These are phyloP conservation scores for Caerostris darwini DNA, from an alignment of 1,140 invertebrate species.

Conservation along the genomic window DNA sequence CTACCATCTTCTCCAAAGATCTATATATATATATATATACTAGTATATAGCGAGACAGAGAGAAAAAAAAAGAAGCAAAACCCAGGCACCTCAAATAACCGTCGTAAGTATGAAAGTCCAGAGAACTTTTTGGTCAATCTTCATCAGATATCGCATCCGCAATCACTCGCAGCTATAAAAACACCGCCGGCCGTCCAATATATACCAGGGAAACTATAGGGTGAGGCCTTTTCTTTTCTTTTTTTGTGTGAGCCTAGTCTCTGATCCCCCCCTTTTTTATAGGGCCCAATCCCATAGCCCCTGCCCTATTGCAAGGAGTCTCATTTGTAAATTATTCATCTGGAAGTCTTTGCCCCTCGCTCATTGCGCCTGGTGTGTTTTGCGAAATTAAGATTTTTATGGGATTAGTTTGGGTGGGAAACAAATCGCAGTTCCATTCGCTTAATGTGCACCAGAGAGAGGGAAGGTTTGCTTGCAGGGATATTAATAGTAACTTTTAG, in stretches of 20 bases:
- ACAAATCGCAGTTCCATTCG: slow-evolving; percentile 51
- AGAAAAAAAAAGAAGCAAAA: not conserved
- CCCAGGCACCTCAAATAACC: slow-evolving; percentile 31
- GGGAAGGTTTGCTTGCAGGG: not conserved
- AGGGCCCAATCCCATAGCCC: not conserved
- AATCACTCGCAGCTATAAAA: slow-evolving; percentile 62
- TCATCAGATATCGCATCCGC: slow-evolving; percentile 51
- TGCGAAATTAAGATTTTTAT: slow-evolving; percentile 61
- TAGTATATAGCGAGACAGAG: not conserved
- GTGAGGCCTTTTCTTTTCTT: not conserved
- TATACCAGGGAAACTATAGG: not conserved
- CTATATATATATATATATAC: too few species aligned
- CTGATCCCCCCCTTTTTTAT: not conserved
- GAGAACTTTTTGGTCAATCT: slow-evolving; percentile 57
- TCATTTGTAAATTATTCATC: slow-evolving; percentile 47
- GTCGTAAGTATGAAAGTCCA: slow-evolving; percentile 27
- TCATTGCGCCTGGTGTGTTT: not conserved
- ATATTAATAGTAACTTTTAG: slow-evolving; percentile 32
- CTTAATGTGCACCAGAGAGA: slow-evolving; percentile 1
- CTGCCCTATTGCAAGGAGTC: not conserved
- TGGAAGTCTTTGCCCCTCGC: not conserved
- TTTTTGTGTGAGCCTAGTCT: not conserved
- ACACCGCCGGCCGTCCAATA: slow-evolving; percentile 38
- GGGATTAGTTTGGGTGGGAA: slow-evolving; percentile 8
- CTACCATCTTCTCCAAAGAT: not conserved